Evolutionary conservation across 1,140 invertebrate species (phyloP), one percentile per base, ranked within the genome.

Genomic region (Cotesia glomerata): DNA sequence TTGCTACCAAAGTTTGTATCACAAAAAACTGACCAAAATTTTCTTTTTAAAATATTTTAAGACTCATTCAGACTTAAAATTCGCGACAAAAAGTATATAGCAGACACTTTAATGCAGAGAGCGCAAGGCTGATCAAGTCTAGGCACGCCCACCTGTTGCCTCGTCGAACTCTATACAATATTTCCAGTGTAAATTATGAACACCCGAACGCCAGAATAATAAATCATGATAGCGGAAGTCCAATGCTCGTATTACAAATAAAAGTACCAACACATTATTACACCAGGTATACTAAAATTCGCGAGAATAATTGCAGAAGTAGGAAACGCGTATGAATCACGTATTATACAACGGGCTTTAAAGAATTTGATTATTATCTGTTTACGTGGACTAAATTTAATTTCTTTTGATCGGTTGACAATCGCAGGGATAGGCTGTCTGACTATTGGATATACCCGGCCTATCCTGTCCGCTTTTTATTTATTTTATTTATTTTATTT

Each of bases 81-180:
- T 26, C 26, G 26, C 26, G 26, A 26, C 26, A 26, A 26, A 2
- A 26, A 26, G 26, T 26, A 26, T 26, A 26, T 26, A 26, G 26
- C 26, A 26, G 26, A 26, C 1, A 26, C 26, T n/a, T n/a, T 2
- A 26, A 26, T 26, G 8, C 5, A 18, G 51, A 56, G 54, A 68
- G 39, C 64, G 64, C 32, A 69, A 58, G 54, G 45, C 36, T 66
- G 39, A 45, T 67, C 45, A 51, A 71, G 63, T 51, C 36, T 73
- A 73, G 77, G 75, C 76, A 79, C 78, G 77, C 78, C 78, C 76
- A 80, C 78, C 78, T 80, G 78, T 80, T 80, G 78, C 78, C 74
- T 75, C 69, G 71, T 7, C 67, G 36, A 49, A 49, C 49, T 26
- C 65, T 54, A 64, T 18, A 49, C 62, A 36, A 39, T 9, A 14